These are phyloP conservation scores for Deroplatys truncata DNA, from an alignment of 2,888 invertebrate species.

Conservation along the genomic window DNA sequence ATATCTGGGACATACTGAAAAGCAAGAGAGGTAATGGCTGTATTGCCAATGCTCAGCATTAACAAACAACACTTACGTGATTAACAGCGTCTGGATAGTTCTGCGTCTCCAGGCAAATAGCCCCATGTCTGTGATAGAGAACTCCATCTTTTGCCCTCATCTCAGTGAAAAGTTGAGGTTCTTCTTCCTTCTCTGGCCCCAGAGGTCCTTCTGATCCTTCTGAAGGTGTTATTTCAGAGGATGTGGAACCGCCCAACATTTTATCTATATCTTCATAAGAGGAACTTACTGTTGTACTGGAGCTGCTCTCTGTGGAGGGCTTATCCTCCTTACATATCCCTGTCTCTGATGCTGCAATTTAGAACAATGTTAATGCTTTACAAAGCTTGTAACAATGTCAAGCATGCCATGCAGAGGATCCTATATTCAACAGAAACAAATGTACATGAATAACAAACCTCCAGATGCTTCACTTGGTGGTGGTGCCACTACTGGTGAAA, in stretches of 20 bases:
- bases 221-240: neutral
- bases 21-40: too few species aligned
- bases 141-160: slow-evolving; percentile 67
- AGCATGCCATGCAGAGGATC: too few species aligned
- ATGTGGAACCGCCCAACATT: neutral
- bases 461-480: neutral
- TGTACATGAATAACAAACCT: neutral
- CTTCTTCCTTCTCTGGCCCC: neutral
- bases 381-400: too few species aligned
- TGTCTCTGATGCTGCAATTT: too few species aligned
- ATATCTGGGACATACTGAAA: too few species aligned
- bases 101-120: slow-evolving; percentile 87
- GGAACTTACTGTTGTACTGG: too few species aligned
- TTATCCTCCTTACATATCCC: too few species aligned
- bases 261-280: too few species aligned
- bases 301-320: too few species aligned
- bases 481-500: neutral
- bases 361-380: too few species aligned
- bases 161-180: slow-evolving; percentile 34
- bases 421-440: too few species aligned
- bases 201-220: neutral
- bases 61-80: slow-evolving; percentile 54
- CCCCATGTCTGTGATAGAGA: slow-evolving; percentile 69
- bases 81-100: slow-evolving; percentile 89
- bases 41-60: too few species aligned